Conservation (phyloP, 2,797 vertebrate genomes). For the Numenius phaeopus region DNA sequence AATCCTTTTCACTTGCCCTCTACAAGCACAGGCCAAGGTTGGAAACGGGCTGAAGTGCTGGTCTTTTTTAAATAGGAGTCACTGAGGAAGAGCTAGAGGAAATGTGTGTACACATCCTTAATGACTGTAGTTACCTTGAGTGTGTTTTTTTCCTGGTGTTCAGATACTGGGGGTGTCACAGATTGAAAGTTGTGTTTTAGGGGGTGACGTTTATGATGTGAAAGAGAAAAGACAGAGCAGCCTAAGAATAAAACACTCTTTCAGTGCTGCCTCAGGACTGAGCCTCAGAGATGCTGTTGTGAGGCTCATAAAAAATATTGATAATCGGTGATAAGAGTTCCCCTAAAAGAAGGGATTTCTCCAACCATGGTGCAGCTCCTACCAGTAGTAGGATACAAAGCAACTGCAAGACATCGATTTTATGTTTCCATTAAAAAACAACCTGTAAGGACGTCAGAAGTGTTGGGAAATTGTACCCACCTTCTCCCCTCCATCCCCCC, state of each 20-base stretch:
- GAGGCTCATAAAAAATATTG: neutral
- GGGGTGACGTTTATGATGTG: neutral
- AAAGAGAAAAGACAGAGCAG: neutral
- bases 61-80: neutral
- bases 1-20: conserved; percentile 8
- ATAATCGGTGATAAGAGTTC: neutral
- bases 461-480: accelerated
- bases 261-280: neutral
- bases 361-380: accelerated
- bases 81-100: neutral
- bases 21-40: neutral
- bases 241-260: neutral
- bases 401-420: accelerated
- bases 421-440: neutral
- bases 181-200: neutral
- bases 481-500: neutral
- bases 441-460: neutral
- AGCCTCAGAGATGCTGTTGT: neutral
- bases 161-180: neutral
- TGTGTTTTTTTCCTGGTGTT: neutral
- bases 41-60: neutral
- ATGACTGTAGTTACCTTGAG: neutral
- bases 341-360: neutral
- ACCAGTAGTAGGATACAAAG: neutral
- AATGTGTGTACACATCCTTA: neutral